A percentile compares a stretch with the other conserved stretches of the same genome.
Conservation (phyloP, 2,888 invertebrate genomes). For the Oeneis ivallda region DNA sequence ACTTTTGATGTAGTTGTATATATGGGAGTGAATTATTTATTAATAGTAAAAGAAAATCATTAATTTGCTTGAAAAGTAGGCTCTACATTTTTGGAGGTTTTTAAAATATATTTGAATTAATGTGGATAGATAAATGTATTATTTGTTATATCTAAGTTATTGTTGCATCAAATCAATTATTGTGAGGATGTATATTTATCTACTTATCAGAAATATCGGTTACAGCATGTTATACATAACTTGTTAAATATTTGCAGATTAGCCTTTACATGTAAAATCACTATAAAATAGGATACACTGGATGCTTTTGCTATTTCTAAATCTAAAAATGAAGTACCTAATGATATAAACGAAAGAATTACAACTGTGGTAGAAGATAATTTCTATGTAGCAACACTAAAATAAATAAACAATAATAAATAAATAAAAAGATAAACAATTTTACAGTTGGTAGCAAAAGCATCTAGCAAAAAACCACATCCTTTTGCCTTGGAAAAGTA, state of each 20-base stretch:
- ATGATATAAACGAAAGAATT: neutral
- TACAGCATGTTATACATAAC: conserved; percentile 25
- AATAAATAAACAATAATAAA: neutral
- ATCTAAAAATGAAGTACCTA: neutral
- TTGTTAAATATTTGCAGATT: conserved; percentile 34
- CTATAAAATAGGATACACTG: conserved; percentile 29
- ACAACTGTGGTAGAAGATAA: neutral
- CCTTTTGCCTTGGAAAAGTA: conserved; percentile 20
- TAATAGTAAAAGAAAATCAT: neutral
- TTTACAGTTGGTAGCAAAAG: conserved; percentile 23
- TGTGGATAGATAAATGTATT: conserved; percentile 1
- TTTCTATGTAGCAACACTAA: neutral
- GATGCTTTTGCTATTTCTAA: conserved; percentile 29
- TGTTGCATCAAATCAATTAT: conserved; percentile 33
- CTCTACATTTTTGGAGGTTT: conserved; percentile 1
- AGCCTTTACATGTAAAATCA: conserved; percentile 29
- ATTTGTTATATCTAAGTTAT: conserved; percentile 5
- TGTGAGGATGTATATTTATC: conserved; percentile 21
- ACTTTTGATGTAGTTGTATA: conserved; percentile 6
- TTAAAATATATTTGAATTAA: conserved; percentile 3
- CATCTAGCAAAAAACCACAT: conserved; percentile 20
- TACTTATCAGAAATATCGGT: conserved; percentile 6
- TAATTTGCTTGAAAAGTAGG: neutral
- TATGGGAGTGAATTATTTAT: neutral
- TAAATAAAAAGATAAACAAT: neutral